Evolutionary conservation across 2,113 vertebrate genomes (phyloP).

Genomic region (Camelus bactrianus): DNA sequence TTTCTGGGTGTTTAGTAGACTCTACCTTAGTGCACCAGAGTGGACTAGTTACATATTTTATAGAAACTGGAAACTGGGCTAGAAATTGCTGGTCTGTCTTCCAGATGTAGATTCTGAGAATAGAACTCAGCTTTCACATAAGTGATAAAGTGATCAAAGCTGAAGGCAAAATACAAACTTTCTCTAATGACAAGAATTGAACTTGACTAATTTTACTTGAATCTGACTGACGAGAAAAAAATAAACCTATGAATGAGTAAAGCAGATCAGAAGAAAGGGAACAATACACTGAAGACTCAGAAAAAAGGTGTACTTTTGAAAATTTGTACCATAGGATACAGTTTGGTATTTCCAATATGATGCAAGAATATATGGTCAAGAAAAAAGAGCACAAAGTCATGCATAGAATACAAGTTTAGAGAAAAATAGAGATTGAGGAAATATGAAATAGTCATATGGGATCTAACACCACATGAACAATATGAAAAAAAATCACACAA

Average conservation of each 20-base stretch:
- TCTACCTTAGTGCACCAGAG: background rate
- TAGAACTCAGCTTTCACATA: background rate
- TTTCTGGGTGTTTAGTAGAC: background rate
- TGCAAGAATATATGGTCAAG: background rate
- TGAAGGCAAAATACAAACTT: slow-evolving; percentile 21
- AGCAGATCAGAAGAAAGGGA: background rate
- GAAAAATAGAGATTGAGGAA: background rate
- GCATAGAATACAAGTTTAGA: background rate
- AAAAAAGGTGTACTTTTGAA: background rate
- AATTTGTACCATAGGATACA: background rate
- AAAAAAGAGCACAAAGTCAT: background rate
- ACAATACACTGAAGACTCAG: background rate
- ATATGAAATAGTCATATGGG: background rate
- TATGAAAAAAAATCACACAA: background rate
- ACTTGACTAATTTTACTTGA: background rate
- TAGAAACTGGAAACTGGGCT: background rate
- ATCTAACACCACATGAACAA: background rate
- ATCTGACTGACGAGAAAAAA: background rate
- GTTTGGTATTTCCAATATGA: background rate
- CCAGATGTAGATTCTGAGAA: background rate
- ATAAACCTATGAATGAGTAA: background rate
- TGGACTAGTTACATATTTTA: background rate
- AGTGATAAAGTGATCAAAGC: background rate
- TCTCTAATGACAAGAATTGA: background rate
- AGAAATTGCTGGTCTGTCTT: background rate